Evolutionary conservation across 2,797 vertebrate genomes (phyloP), one percentile per base, ranked within the genome.

Genomic region (Lindbergichthys nudifrons): DNA sequence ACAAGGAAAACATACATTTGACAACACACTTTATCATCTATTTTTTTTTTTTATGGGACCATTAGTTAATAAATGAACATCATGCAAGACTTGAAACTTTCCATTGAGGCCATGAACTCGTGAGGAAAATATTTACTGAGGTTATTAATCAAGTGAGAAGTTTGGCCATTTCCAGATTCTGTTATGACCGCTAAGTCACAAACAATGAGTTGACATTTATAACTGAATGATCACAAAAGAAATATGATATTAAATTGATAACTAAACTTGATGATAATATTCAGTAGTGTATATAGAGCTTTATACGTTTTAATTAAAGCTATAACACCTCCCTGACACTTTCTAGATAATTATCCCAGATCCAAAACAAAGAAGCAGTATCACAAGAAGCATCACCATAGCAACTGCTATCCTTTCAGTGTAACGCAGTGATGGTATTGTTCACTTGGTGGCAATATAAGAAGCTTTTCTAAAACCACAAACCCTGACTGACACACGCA

Each of bases 391-490:
- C 3, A 7, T 77, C 6, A 8, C 36, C 23, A 57, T 42, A 52
- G 50, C 53, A 65, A 51, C 10, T 53, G 21, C 18, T 59, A 62
- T 72, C 60, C 48, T 47, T 70, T 77, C 54, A 58, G 12, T 75
- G 19, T 39, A 48, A 45, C 42, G 36, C 65, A 36, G 15, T 68
- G 21, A 66, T 65, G 51, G 51, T 53, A 66, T 82, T 77, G 61
- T 87, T 82, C 50, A 71, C 62, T 74, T 78, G 81, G 74, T 73
- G 65, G 36, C 14, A 67, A 75, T 66, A 75, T 90, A 87, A 90
- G 74, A 77, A 73, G 87, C 84, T 92, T 92, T 87, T 75, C 60
- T 84, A 85, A 91, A 93, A 83, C 85, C 86, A 75, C 73, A 87
- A 85, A 82, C 87, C 75, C 76, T 90, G 87, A 90, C 77, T 88